These are phyloP conservation scores for Ceratina australensis DNA, from an alignment of 1,140 invertebrate species.

Conservation along the genomic window DNA sequence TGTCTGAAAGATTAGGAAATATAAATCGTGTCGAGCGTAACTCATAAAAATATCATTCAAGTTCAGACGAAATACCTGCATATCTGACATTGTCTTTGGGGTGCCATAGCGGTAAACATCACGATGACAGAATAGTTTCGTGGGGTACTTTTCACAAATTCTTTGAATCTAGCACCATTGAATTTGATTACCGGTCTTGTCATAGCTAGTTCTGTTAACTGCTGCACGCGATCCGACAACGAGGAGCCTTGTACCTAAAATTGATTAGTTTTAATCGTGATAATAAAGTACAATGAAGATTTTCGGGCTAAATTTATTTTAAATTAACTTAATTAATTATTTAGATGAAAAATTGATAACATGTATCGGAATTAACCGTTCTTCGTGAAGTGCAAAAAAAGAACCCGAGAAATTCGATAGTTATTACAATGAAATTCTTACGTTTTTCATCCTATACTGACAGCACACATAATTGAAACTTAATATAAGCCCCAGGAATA, in stretches of 20 bases:
- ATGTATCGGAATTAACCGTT: too few relatives aligned
- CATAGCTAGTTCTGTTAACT: slow-evolving; percentile 92
- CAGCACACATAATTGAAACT: slow-evolving; percentile 63
- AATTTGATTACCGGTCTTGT: slow-evolving; percentile 94
- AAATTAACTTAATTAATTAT: too few relatives aligned
- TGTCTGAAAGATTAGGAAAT: slow-evolving; percentile 81
- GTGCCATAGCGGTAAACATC: slow-evolving; percentile 98
- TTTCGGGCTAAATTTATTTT: too few relatives aligned
- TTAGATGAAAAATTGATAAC: too few relatives aligned
- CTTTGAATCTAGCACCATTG: slow-evolving; percentile 95
- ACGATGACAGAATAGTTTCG: slow-evolving; percentile 98
- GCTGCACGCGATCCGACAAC: slow-evolving; percentile 92
- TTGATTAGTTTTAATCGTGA: too few relatives aligned
- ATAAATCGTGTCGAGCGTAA: too few relatives aligned
- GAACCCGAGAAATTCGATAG: too few relatives aligned
- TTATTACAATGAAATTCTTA: slow-evolving; percentile 54
- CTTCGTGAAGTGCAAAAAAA: too few relatives aligned
- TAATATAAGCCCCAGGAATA: slow-evolving; percentile 62
- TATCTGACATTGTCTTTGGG: slow-evolving; percentile 95
- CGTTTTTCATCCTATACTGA: slow-evolving; percentile 74
- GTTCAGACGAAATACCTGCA: slow-evolving; percentile 86
- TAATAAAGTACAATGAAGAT: too few relatives aligned
- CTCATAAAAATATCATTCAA: too few relatives aligned
- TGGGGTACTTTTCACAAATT: slow-evolving; percentile 93
- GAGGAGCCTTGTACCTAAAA: slow-evolving; percentile 77